phyloP scores from a whole-genome alignment of 2,888 invertebrate genomes.

The Sinopyrophorus schimmeli region DNA sequence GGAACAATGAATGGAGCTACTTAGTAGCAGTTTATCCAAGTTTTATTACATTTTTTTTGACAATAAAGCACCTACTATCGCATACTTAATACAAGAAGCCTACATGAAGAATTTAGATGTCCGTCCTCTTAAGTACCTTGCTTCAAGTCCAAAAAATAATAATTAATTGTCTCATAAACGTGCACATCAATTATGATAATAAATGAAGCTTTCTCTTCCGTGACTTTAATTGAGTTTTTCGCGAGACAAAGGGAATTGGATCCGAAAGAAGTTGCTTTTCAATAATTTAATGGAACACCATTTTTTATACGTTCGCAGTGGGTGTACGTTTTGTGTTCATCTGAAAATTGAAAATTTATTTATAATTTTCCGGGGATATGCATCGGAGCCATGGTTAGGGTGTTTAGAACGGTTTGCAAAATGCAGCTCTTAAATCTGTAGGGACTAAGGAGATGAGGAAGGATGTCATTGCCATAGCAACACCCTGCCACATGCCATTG shows the following conservation, averaged over 20 bases:
- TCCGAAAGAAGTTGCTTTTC: too few species aligned
- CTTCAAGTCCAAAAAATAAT: too few species aligned
- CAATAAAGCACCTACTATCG: constrained; percentile 23
- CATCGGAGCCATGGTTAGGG: constrained; percentile 6
- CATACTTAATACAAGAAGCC: constrained; percentile 22
- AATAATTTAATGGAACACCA: too few species aligned
- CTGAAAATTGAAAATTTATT: constrained; percentile 8
- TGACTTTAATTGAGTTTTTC: too few species aligned
- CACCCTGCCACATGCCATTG: constrained; percentile 41
- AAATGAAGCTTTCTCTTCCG: too few species aligned
- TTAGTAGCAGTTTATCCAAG: constrained; percentile 24
- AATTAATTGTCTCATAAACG: too few species aligned
- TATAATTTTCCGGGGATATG: background rate
- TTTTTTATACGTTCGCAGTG: too few species aligned
- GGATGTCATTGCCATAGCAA: constrained; percentile 46
- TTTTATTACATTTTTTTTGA: constrained; percentile 21
- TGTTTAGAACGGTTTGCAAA: constrained; percentile 18
- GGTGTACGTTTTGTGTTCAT: too few species aligned
- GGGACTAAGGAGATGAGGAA: constrained; percentile 42
- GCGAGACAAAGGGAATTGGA: too few species aligned
- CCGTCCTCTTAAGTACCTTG: too few species aligned
- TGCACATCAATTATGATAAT: too few species aligned
- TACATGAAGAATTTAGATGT: too few species aligned
- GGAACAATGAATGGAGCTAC: constrained; percentile 21
- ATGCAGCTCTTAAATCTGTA: constrained; percentile 37